Percentiles rank a stretch among this genome's conserved stretches.
Evolutionary conservation across 2,113 vertebrate genomes (phyloP).

Genomic region (Vanacampus margaritifer): DNA sequence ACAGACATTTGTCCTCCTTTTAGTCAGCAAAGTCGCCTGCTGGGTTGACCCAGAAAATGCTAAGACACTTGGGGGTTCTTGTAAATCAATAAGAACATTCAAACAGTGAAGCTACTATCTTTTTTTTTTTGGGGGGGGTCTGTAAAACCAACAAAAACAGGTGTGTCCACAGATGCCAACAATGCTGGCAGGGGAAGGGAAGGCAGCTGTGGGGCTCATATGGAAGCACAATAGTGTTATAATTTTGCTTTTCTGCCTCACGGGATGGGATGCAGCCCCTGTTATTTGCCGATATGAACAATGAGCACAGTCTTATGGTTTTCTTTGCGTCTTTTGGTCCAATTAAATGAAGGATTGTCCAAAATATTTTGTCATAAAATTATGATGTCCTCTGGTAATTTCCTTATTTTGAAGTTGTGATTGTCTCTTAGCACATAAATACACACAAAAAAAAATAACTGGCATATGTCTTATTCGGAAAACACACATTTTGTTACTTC

Average conservation of each 20-base stretch:
- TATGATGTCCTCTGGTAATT: no score
- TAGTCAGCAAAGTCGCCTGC: constrained; percentile 32
- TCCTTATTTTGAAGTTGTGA: no score
- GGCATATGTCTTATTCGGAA: no score
- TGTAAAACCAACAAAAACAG: constrained; percentile 3
- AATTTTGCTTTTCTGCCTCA: constrained; percentile 60
- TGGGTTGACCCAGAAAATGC: constrained; percentile 60
- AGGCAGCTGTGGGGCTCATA: constrained; percentile 60
- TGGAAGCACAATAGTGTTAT: constrained; percentile 61
- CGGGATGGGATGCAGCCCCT: constrained; percentile 24
- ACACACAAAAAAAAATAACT: no score
- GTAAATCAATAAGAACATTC: constrained; percentile 27
- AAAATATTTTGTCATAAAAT: neutral
- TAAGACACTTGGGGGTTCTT: constrained; percentile 16
- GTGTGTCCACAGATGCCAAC: constrained; percentile 16
- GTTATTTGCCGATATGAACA: constrained; percentile 35
- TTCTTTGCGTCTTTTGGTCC: neutral
- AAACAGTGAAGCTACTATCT: neutral
- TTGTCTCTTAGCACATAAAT: no score
- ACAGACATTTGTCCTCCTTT: constrained; percentile 37
- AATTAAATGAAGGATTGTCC: neutral
- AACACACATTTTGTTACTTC: no score
- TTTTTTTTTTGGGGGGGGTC: neutral
- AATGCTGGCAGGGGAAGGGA: constrained; percentile 3
- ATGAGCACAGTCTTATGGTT: constrained; percentile 22